These are phyloP conservation scores for Sebastiscus albofasciatus DNA, from an alignment of 2,797 vertebrate genomes.

Conservation along the genomic window DNA sequence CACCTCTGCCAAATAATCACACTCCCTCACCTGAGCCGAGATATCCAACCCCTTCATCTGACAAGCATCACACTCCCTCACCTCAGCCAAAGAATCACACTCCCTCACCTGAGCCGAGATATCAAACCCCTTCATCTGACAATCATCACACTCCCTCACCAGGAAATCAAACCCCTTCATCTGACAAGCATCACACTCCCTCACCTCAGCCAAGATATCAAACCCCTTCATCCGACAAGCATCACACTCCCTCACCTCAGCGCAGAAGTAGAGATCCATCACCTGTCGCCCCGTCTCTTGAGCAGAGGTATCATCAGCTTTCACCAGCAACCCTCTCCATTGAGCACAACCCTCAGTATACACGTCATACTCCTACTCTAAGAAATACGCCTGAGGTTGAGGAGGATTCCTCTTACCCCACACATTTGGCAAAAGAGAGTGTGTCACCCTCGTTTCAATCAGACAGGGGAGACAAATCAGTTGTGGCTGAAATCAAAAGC, in stretches of 20 bases:
- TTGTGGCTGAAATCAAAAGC: constrained; percentile 33
- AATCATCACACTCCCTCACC: background rate
- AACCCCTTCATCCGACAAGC: constrained; percentile 44
- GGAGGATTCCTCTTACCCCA: background rate
- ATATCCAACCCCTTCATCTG: constrained; percentile 32
- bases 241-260: constrained; percentile 45
- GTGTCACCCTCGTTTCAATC: constrained; percentile 34
- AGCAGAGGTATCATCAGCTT: constrained; percentile 27
- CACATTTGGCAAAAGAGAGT: constrained; percentile 22
- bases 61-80: constrained; percentile 44
- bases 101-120: background rate
- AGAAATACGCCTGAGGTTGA: constrained; percentile 38
- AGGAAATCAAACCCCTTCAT: no score
- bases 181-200: no score
- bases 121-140: constrained; percentile 46
- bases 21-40: constrained; percentile 47
- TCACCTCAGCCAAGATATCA: constrained; percentile 5
- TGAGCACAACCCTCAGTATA: constrained; percentile 26
- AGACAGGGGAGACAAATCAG: constrained; percentile 14
- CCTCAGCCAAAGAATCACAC: background rate
- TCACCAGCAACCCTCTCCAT: constrained; percentile 31
- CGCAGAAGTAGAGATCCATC: constrained; percentile 46
- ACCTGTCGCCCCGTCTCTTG: constrained; percentile 35
- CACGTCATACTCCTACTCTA: constrained; percentile 13
- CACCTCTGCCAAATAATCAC: constrained; percentile 31